phyloP scores from a whole-genome alignment of 2,888 invertebrate genomes.

The Aleiodes testaceus region DNA sequence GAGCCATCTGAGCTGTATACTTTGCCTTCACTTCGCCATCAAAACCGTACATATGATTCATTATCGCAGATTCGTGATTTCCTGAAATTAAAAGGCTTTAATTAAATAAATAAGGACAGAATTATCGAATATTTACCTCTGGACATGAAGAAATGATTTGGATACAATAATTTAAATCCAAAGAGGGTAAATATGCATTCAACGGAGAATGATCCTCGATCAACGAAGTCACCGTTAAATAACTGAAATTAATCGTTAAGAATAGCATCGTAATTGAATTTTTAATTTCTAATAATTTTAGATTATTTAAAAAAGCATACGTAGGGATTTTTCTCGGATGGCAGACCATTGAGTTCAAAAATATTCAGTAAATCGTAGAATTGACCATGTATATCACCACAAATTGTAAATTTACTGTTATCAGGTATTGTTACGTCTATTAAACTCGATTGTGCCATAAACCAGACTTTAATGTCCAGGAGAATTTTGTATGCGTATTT shows the following conservation, averaged over 20 bases:
- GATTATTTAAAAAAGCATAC: conserved; percentile 74
- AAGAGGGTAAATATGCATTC: conserved; percentile 99
- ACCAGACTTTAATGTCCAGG: conserved; percentile 88
- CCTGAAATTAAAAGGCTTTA: conserved; percentile 75
- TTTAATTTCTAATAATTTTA: not conserved
- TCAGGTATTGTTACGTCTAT: conserved; percentile 92
- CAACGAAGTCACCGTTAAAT: conserved; percentile 99
- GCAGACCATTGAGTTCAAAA: conserved; percentile 96
- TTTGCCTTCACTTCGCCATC: conserved; percentile 98
- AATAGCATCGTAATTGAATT: conserved; percentile 12
- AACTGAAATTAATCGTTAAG: conserved; percentile 74
- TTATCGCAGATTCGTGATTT: conserved; percentile 98
- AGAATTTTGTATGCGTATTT: conserved; percentile 99
- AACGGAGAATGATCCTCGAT: conserved; percentile 98
- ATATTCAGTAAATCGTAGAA: conserved; percentile 99
- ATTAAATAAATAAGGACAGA: not conserved
- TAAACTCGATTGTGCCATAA: conserved; percentile 89
- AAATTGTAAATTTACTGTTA: conserved; percentile 95
- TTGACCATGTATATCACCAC: conserved; percentile 99
- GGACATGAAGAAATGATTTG: conserved; percentile 97
- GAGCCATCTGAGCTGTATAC: conserved; percentile 95
- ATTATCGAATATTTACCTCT: conserved; percentile 81
- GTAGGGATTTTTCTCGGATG: conserved; percentile 96
- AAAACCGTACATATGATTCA: conserved; percentile 99
- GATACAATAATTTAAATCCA: conserved; percentile 96